Percentiles rank a stretch among this genome's conserved stretches.
These are phyloP conservation scores for Parotocinclus haroldoi DNA, from an alignment of 2,797 vertebrate species.

Conservation along the genomic window DNA sequence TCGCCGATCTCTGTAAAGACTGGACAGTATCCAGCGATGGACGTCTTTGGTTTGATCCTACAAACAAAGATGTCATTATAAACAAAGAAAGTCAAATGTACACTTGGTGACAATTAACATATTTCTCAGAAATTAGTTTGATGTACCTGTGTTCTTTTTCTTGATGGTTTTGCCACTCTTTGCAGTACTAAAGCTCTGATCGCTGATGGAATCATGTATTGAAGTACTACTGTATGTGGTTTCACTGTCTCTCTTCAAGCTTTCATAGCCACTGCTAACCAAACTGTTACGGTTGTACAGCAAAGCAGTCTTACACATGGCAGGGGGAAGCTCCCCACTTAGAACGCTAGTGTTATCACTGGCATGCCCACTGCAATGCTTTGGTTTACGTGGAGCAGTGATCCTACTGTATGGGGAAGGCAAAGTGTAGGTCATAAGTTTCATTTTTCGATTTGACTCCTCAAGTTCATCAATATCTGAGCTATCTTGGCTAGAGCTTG, in stretches of 20 bases:
- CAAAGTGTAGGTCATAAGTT: conserved; percentile 58
- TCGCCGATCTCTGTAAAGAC: conserved; percentile 74
- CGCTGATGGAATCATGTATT: conserved; percentile 86
- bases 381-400: conserved; percentile 84
- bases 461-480: conserved; percentile 68
- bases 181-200: conserved; percentile 77
- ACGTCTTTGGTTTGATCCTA: conserved; percentile 64
- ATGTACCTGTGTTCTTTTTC: conserved; percentile 81
- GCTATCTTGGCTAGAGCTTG: conserved; percentile 63
- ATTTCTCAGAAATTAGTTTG: not conserved
- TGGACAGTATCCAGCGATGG: conserved; percentile 77
- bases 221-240: conserved; percentile 85
- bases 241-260: conserved; percentile 92
- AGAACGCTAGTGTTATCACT: conserved; percentile 91
- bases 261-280: conserved; percentile 95
- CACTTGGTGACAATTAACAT: not conserved
- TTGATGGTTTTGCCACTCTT: conserved; percentile 80
- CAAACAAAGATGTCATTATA: conserved; percentile 16
- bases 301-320: conserved; percentile 94
- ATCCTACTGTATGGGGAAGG: conserved; percentile 92
- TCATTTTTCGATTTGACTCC: conserved; percentile 55
- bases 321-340: conserved; percentile 89
- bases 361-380: conserved; percentile 81
- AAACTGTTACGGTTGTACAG: conserved; percentile 83
- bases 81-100: not conserved